Evolutionary conservation across 2,113 vertebrate species (phyloP), one percentile per base, ranked within the genome.

Genomic region (Scophthalmus maximus): DNA sequence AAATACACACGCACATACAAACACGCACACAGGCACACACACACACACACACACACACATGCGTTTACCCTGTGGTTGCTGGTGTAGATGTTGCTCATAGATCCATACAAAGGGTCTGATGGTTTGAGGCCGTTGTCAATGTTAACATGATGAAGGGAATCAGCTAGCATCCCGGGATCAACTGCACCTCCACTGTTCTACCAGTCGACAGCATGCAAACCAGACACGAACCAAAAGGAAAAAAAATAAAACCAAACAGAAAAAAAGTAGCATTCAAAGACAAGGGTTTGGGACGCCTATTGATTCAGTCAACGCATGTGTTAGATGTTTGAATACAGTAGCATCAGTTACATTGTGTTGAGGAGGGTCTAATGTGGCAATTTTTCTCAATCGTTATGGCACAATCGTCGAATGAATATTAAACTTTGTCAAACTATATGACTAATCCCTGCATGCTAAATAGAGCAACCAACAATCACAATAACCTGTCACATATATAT

Each of bases 111-210:
- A 79, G 93, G 86, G 55, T 95, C 92, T 81, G 90, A 73, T 47
- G 90, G 82, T 91, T 85, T 92, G 86, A 94, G 88, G 89, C 89
- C 92, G 90, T 93, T 76, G 87, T 81, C 60, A 58, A 38, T 68
- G 69, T 83, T 92, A 90, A 93, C 79, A 83, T 68, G 92, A 36
- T 64, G 90, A 27, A 95, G 91, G 79, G 93, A 93, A 57, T 93
- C 92, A 68, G 87, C 92, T 64, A 94, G 93, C 91, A 94, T 93
- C 90, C 90, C 92, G 65, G 93, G 93, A 88, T 93, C 94, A 87
- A 93, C 93, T 60, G 91, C 87, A 76, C 90, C 92, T 89, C 91
- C 90, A 90, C 87, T 87, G 92, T 83, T 92, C 93, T 95, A 94
- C 90, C 86, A 90, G 83, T 88, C 82, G 77, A 86, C 88, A 83